A percentile compares a stretch with the other conserved stretches of the same genome.
Conservation (phyloP, 2,888 invertebrate species). For the Hesperia comma region DNA sequence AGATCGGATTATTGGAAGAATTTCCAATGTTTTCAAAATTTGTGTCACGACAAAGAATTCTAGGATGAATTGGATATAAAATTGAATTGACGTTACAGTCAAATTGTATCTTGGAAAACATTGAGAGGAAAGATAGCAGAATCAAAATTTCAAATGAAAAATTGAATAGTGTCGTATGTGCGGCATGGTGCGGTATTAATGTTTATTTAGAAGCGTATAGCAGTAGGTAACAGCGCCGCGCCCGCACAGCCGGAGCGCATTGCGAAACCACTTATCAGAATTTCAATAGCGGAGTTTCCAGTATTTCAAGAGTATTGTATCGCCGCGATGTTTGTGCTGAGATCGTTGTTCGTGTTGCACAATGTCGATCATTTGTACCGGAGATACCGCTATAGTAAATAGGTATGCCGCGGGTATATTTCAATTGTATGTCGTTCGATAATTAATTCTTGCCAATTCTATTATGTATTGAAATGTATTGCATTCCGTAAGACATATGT, state of each 20-base stretch:
- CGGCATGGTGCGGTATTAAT: background rate
- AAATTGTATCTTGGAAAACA: too few relatives aligned
- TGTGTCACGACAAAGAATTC: too few relatives aligned
- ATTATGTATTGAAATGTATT: too few relatives aligned
- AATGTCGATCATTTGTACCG: constrained; percentile 6
- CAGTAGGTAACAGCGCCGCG: background rate
- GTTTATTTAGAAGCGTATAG: background rate
- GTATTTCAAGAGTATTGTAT: constrained; percentile 32
- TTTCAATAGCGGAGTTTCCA: constrained; percentile 31
- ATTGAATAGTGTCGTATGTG: too few relatives aligned
- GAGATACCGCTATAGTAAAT: background rate
- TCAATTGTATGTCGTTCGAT: too few relatives aligned
- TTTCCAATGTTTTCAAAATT: too few relatives aligned
- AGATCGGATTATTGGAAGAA: too few relatives aligned
- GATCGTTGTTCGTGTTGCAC: constrained; percentile 23
- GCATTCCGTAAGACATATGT: too few relatives aligned
- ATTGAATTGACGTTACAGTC: too few relatives aligned
- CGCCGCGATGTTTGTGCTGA: constrained; percentile 7
- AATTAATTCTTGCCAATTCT: too few relatives aligned
- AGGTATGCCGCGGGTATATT: too few relatives aligned
- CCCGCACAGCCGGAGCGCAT: constrained; percentile 1
- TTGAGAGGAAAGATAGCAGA: background rate
- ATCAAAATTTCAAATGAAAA: background rate
- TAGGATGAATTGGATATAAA: too few relatives aligned
- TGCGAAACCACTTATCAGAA: constrained; percentile 31